Evolutionary conservation across 2,797 vertebrate species (phyloP), one percentile per base, ranked within the genome.

Genomic region (Gastrophryne carolinensis): DNA sequence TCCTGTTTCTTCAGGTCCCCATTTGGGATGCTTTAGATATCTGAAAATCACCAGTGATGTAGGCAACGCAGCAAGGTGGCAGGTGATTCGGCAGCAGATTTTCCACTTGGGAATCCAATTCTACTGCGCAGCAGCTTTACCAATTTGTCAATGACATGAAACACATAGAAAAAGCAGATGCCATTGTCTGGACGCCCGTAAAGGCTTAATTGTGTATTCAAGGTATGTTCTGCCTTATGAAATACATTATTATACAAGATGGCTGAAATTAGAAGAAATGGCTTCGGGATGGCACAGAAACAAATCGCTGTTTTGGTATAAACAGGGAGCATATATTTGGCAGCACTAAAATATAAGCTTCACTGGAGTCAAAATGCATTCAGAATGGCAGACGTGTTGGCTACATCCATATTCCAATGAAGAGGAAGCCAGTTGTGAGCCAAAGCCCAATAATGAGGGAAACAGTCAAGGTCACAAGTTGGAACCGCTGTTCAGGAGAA

Each of bases 141-240:
- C 56, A 47, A 34, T 80, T 86, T 79, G 23, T 84, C 80, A 83
- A 50, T 77, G 72, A 49, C 73, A 83, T 73, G 72, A 84, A 83
- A 53, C 57, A 82, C 71, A 69, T 47, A 70, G 73, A 81, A n/a
- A 82, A 44, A 82, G 49, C 63, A 80, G 69, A 80, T 79, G 58
- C 47, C 37, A 72, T 29, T 80, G 73, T 30, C 75, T 79, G 54
- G 44, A 57, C 56, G 66, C 72, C 39, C 83, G 44, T 57, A 70
- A 79, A 74, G 30, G 3, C 5, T 32, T 34, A 27, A 12, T 39
- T 78, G 47, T 58, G 68, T 71, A 78, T 72, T 78, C 68, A 72
- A 17, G 30, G 21, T 52, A 66, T 50, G 50, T 47, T 47, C 49
- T 41, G 24, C 32, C 8, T 30, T 58, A 65, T 60, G 60, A 58